Percentiles rank a stretch among this genome's conserved stretches.
Conservation (phyloP, 2,888 invertebrate species). For the Pycnomerus fuliginosus region DNA sequence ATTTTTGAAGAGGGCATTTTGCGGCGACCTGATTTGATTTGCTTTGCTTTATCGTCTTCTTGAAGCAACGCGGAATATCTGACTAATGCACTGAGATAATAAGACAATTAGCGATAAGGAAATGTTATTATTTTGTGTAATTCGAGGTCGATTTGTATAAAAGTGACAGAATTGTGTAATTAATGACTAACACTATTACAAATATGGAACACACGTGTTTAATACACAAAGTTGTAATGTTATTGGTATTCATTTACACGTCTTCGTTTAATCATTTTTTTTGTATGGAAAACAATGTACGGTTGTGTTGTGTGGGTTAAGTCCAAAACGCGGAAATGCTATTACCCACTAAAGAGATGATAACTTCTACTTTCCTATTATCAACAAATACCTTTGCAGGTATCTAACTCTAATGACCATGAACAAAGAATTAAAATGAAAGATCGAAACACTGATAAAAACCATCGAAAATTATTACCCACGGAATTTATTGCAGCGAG, state of each 20-base stretch:
- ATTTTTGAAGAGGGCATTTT: no score
- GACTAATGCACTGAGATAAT: slow-evolving; percentile 13
- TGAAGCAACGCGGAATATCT: slow-evolving; percentile 1
- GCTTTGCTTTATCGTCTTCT: no score
- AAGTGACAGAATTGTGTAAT: slow-evolving; percentile 26
- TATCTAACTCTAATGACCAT: neutral
- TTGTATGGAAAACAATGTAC: slow-evolving; percentile 15
- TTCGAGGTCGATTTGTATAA: slow-evolving; percentile 15
- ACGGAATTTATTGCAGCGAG: no score
- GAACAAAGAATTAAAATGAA: neutral
- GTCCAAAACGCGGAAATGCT: no score
- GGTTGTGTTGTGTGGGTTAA: no score
- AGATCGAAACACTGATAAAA: no score
- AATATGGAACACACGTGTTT: slow-evolving; percentile 31
- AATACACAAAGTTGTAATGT: slow-evolving; percentile 11
- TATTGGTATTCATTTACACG: slow-evolving; percentile 21
- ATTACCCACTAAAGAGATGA: no score
- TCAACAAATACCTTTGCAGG: no score
- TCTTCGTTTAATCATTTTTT: slow-evolving; percentile 13
- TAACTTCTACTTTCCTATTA: no score
- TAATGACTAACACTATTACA: slow-evolving; percentile 28
- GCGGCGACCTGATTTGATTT: no score
- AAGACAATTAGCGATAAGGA: slow-evolving; percentile 9
- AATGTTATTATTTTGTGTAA: slow-evolving; percentile 14
- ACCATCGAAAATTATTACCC: no score